Percentiles rank a stretch among this genome's conserved stretches.
These are phyloP conservation scores for Ginglymostoma cirratum DNA, from an alignment of 2,113 vertebrate species.

Conservation along the genomic window DNA sequence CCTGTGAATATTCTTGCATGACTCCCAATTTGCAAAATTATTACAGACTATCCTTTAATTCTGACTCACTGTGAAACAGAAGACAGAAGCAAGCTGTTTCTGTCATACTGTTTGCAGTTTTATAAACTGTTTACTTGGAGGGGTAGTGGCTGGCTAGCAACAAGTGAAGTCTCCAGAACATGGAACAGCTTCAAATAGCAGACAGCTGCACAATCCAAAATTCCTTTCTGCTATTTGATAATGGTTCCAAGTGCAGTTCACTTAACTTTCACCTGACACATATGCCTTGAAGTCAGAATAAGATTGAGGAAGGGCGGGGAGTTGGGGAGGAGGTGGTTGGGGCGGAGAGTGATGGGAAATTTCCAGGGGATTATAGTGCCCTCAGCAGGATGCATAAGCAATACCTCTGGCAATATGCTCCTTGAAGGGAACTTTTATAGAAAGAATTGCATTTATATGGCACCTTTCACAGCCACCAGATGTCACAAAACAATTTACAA, in stretches of 20 bases:
- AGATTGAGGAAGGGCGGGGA: neutral
- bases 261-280: neutral
- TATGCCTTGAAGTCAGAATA: neutral
- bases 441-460: neutral
- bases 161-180: constrained; percentile 19
- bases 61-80: neutral
- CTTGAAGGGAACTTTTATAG: neutral
- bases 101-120: neutral
- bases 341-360: neutral
- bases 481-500: neutral
- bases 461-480: neutral
- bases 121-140: neutral
- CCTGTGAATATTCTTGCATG: neutral
- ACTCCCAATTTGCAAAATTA: neutral
- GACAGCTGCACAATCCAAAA: constrained; percentile 16
- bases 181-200: neutral
- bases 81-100: neutral
- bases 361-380: neutral
- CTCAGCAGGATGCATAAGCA: neutral
- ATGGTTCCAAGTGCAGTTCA: neutral
- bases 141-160: neutral
- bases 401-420: neutral
- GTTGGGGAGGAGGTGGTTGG: neutral
- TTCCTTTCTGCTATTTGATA: constrained; percentile 5
- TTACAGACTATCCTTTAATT: neutral